A percentile compares a stretch with the other conserved stretches of the same genome.
Evolutionary conservation across 2,888 invertebrate genomes (phyloP).

Genomic region (Tetragonula carbonaria): DNA sequence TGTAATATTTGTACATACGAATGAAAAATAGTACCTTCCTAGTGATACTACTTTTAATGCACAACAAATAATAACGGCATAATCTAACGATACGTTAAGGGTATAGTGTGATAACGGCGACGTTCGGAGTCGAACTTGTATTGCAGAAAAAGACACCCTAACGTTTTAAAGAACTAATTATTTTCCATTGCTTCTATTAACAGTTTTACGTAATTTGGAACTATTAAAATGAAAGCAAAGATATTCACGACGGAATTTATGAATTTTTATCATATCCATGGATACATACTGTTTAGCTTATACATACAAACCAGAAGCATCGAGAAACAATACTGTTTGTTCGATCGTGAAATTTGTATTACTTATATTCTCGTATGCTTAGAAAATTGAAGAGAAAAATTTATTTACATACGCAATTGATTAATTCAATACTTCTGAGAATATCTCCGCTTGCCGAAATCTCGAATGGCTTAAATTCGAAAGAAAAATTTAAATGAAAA

Average conservation of each 20-base stretch:
- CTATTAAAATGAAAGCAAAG: conserved; percentile 5
- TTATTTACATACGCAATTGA: conserved; percentile 26
- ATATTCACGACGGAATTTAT: background rate
- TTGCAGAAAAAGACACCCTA: conserved; percentile 47
- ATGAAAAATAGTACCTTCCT: conserved; percentile 60
- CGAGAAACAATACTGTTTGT: background rate
- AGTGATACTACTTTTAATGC: conserved; percentile 64
- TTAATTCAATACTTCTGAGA: conserved; percentile 44
- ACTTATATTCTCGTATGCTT: conserved; percentile 23
- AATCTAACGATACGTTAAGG: conserved; percentile 29
- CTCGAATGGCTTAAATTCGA: conserved; percentile 24
- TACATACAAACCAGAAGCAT: conserved; percentile 1
- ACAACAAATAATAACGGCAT: conserved; percentile 53
- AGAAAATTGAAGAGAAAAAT: conserved; percentile 27
- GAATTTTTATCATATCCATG: background rate
- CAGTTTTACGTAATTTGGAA: conserved; percentile 20
- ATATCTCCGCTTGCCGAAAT: conserved; percentile 43
- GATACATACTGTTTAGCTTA: conserved; percentile 5
- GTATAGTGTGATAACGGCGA: conserved; percentile 56
- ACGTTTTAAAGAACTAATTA: conserved; percentile 35
- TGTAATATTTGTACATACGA: conserved; percentile 67
- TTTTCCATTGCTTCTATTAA: conserved; percentile 30
- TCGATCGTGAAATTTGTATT: conserved; percentile 8
- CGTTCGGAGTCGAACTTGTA: conserved; percentile 48
- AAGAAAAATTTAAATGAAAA: conserved; percentile 6